Evolutionary conservation across 2,888 invertebrate species (phyloP), one percentile per base, ranked within the genome.

Genomic region (Ashinkailepas kermadecensis): DNA sequence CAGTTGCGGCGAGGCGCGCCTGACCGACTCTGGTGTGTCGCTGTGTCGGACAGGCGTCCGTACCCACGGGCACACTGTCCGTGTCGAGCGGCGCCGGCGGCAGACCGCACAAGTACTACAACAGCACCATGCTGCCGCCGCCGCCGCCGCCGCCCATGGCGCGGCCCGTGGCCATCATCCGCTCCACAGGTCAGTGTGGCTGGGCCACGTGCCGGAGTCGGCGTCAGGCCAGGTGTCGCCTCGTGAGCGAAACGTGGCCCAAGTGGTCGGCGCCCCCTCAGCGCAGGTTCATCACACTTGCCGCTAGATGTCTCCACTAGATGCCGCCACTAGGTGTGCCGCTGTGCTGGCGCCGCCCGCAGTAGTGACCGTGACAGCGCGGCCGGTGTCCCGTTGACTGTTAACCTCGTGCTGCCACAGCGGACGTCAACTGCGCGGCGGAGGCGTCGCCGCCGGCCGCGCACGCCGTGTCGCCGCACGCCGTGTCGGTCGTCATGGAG

Each of bases 131-230:
- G 94, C 90, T 97, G 87, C 97, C 97, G 11, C 97, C 97, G 57
- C 95, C 96, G 12, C 97, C 97, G 7, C 91, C 97, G 62, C 96
- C 97, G 12, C 97, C 97, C 25, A 96, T 97, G 95, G 97, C 97
- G 7, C 90, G 97, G 84, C 97, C 97, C 0, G 97, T 97, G 58
- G 96, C 97, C 84, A 96, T 98, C 86, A 95, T 97, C 86, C 91
- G 96, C 85, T 96, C 96, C 82, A 95, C 96, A 86, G 93, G 92
- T 89, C 90, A 88, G 85, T 18, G n/a, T 11, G 54, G 39, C 39
- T 4, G 39, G 39, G 39, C 4, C 39, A 39, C 39, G 39, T 4
- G 39, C 39, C 1, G 2, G 1, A 4, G 39, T 1, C 39, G 39
- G 39, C 2, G 39, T 39, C 39, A 39, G 39, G 4, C 39, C 39